These are phyloP conservation scores for Sarcophaga caerulescens DNA, from an alignment of 2,888 invertebrate genomes.

Conservation along the genomic window DNA sequence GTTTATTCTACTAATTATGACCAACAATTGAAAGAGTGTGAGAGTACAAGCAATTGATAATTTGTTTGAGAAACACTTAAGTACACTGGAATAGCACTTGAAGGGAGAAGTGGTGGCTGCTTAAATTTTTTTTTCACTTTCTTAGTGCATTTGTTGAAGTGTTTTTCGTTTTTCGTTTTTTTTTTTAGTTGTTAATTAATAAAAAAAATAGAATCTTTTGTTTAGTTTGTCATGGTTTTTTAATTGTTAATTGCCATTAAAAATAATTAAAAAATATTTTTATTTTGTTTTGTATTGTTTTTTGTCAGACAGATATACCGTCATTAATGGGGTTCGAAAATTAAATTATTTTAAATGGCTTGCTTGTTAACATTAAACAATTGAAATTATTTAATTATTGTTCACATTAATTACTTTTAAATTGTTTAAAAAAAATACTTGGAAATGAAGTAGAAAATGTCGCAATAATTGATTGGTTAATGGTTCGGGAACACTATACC, in stretches of 20 bases:
- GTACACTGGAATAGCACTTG: not conserved
- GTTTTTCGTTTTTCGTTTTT: not conserved
- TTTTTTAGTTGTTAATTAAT: not conserved
- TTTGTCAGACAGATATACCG: not conserved
- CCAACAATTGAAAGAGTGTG: not conserved
- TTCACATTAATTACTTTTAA: not conserved
- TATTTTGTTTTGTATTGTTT: not conserved
- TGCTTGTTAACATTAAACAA: constrained; percentile 26
- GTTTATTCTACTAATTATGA: constrained; percentile 33
- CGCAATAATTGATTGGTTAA: not conserved
- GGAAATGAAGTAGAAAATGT: not conserved
- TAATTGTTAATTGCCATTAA: constrained; percentile 26
- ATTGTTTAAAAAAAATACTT: not conserved
- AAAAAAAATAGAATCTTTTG: no score
- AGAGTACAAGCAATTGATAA: not conserved
- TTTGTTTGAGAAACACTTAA: not conserved
- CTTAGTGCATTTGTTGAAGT: not conserved
- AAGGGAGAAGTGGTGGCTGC: not conserved
- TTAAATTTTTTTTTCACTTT: not conserved
- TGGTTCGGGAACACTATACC: no score
- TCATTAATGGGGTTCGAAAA: constrained; percentile 16
- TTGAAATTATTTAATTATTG: constrained; percentile 32
- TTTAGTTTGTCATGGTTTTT: constrained; percentile 37
- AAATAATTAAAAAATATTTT: constrained; percentile 42
- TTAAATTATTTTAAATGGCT: constrained; percentile 53